These are phyloP conservation scores for Melanostoma scalare DNA, from an alignment of 2,888 invertebrate genomes.

Conservation along the genomic window DNA sequence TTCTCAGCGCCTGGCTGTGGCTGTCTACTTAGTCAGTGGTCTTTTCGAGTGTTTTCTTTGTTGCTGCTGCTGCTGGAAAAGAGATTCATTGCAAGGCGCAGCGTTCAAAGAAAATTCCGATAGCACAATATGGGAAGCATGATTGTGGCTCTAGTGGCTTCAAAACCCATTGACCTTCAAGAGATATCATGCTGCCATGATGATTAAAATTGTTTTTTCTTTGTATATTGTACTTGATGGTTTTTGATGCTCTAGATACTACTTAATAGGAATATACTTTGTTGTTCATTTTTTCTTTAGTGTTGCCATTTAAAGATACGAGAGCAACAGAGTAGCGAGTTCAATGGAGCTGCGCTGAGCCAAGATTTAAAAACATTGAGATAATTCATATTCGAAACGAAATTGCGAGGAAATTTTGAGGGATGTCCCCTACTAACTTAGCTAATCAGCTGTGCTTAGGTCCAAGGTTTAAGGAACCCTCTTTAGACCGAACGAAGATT, in stretches of 20 bases:
- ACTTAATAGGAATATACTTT: too few species aligned
- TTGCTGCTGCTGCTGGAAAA: constrained; percentile 16
- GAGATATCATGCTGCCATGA: constrained; percentile 34
- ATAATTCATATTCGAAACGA: too few species aligned
- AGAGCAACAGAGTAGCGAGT: too few species aligned
- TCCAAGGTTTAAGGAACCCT: too few species aligned
- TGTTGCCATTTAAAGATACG: background rate
- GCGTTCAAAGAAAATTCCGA: constrained; percentile 11
- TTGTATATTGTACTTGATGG: constrained; percentile 39
- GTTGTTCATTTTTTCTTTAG: background rate
- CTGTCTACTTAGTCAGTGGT: constrained; percentile 44
- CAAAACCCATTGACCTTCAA: constrained; percentile 69
- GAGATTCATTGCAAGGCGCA: constrained; percentile 7
- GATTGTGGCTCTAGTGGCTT: constrained; percentile 48
- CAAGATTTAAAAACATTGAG: too few species aligned
- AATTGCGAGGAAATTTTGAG: too few species aligned
- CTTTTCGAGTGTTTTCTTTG: constrained; percentile 38
- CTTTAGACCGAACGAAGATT: too few species aligned
- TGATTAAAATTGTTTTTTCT: background rate
- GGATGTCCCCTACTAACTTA: too few species aligned
- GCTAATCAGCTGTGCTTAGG: too few species aligned
- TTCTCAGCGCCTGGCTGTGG: constrained; percentile 19
- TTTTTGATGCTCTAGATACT: constrained; percentile 13
- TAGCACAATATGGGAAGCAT: constrained; percentile 23
- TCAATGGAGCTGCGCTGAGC: too few species aligned